phyloP scores from a whole-genome alignment of 2,797 vertebrate species.

The Brotula barbata region DNA sequence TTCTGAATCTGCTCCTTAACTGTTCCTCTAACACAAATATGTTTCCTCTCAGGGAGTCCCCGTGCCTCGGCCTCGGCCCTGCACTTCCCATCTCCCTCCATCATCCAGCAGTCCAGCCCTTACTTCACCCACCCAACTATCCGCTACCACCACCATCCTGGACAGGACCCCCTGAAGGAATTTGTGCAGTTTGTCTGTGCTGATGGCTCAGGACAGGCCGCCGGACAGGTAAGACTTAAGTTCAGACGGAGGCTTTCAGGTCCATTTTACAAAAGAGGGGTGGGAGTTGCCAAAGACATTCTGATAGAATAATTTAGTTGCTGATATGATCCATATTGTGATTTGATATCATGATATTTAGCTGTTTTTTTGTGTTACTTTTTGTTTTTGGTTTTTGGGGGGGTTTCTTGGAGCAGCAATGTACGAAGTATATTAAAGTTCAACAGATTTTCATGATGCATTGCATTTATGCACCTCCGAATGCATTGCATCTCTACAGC shows the following conservation, averaged over 20 bases:
- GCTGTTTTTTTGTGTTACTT: too few relatives aligned
- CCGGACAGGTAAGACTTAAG: constrained; percentile 85
- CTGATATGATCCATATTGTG: too few relatives aligned
- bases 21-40: constrained; percentile 57
- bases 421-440: too few relatives aligned
- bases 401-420: background rate
- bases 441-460: too few relatives aligned
- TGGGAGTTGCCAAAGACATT: too few relatives aligned
- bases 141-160: constrained; percentile 95
- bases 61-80: constrained; percentile 91
- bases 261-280: background rate
- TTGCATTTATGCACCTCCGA: too few relatives aligned
- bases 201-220: constrained; percentile 89
- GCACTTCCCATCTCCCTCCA: constrained; percentile 95
- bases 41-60: constrained; percentile 85
- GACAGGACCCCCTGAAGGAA: constrained; percentile 95
- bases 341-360: too few relatives aligned
- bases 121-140: constrained; percentile 98
- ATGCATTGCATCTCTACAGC: too few relatives aligned
- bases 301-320: too few relatives aligned
- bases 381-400: background rate
- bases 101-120: constrained; percentile 96
- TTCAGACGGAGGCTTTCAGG: background rate
- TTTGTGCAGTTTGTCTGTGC: constrained; percentile 98
- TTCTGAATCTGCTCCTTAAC: constrained; percentile 10